These are phyloP conservation scores for Phylloscopus trochiloides DNA, from an alignment of 2,113 vertebrate species.

Conservation along the genomic window DNA sequence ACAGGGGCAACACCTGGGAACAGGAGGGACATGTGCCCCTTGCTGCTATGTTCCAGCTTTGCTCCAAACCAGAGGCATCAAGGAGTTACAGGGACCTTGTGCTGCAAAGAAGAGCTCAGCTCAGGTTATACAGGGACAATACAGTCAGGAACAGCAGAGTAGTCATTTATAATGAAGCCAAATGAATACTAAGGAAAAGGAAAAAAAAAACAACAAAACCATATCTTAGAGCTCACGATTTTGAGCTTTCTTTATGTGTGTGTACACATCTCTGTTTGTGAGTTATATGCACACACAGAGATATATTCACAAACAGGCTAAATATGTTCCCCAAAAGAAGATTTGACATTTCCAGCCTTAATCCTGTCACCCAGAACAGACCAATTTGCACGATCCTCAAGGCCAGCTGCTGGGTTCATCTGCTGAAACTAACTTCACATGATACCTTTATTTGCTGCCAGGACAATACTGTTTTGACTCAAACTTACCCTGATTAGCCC, in stretches of 20 bases:
- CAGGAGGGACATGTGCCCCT: not conserved
- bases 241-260: not conserved
- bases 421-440: not conserved
- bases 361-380: not conserved
- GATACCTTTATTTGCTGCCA: not conserved
- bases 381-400: not conserved
- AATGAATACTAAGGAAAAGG: not conserved
- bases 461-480: not conserved
- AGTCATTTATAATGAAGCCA: not conserved
- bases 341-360: not conserved
- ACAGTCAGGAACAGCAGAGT: not conserved
- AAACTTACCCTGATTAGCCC: not conserved
- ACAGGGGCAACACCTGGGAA: not conserved
- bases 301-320: not conserved
- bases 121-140: not conserved
- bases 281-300: not conserved
- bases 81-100: not conserved
- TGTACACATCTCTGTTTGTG: not conserved
- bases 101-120: not conserved
- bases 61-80: not conserved
- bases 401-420: not conserved
- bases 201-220: not conserved
- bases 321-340: not conserved
- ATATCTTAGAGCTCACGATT: not conserved
- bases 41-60: not conserved